Evolutionary conservation across 2,888 invertebrate species (phyloP).

Genomic region (Leucophenga maculata): DNA sequence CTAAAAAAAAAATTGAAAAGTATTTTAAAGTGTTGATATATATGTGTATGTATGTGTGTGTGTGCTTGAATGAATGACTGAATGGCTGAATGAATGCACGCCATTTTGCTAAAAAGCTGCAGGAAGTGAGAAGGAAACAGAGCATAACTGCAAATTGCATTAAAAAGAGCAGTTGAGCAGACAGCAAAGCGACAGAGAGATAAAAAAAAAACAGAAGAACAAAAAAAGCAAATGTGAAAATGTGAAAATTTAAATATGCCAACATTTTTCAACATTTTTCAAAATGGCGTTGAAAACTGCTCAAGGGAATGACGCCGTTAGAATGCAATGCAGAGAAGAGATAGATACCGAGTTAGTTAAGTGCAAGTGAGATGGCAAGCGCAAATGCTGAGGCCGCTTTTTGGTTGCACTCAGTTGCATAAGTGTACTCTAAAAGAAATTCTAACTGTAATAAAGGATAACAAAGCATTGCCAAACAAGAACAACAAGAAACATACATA

Average conservation of each 20-base stretch:
- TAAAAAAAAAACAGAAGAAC: not conserved
- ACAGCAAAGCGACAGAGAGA: not conserved
- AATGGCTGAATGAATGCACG: slow-evolving; percentile 8
- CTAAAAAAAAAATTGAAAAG: slow-evolving; percentile 27
- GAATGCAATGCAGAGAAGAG: not conserved
- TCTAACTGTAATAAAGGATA: slow-evolving; percentile 25
- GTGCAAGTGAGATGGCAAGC: too few species aligned
- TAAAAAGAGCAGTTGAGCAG: slow-evolving; percentile 3
- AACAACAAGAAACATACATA: slow-evolving; percentile 2
- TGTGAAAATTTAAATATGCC: slow-evolving; percentile 31
- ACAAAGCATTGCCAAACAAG: slow-evolving; percentile 21
- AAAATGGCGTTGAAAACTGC: slow-evolving; percentile 1
- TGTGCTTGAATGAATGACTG: not conserved
- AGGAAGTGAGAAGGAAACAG: slow-evolving; percentile 11
- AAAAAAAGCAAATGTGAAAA: not conserved
- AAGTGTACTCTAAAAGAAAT: slow-evolving; percentile 5
- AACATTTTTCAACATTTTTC: slow-evolving; percentile 14
- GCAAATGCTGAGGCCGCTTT: not conserved
- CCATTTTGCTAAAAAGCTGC: not conserved
- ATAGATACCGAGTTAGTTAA: not conserved
- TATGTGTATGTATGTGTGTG: slow-evolving; percentile 30
- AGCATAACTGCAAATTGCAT: slow-evolving; percentile 31
- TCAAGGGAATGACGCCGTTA: not conserved
- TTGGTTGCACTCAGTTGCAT: slow-evolving; percentile 10
- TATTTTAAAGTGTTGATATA: slow-evolving; percentile 18